Percentiles rank a stretch among this genome's conserved stretches.
These are phyloP conservation scores for Diplodus sargus DNA, from an alignment of 2,797 vertebrate species.

Conservation along the genomic window DNA sequence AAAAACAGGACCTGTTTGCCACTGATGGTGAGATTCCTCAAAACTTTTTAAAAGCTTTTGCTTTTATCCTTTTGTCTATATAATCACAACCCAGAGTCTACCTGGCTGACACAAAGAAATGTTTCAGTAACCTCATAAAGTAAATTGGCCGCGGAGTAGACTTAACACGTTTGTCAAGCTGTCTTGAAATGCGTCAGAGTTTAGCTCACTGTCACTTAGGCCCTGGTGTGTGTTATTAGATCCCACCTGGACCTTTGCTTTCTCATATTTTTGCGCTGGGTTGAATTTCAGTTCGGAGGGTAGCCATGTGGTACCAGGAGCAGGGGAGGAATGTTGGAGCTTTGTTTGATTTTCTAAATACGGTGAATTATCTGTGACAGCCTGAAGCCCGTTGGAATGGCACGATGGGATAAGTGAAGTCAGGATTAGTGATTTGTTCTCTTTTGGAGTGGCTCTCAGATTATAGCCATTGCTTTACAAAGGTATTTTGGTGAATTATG, in stretches of 20 bases:
- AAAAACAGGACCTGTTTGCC: conserved; percentile 50
- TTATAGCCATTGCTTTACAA: conserved; percentile 60
- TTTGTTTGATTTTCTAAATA: conserved; percentile 80
- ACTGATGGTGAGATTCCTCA: conserved; percentile 74
- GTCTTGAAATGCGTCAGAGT: conserved; percentile 28
- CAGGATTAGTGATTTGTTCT: conserved; percentile 73
- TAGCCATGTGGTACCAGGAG: conserved; percentile 78
- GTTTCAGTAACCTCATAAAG: conserved; percentile 22
- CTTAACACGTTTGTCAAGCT: conserved; percentile 37
- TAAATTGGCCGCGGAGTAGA: conserved; percentile 33
- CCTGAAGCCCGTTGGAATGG: conserved; percentile 77
- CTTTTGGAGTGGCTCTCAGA: conserved; percentile 59
- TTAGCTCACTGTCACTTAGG: conserved; percentile 33
- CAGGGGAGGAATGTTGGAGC: conserved; percentile 79
- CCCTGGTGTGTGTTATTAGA: conserved; percentile 28
- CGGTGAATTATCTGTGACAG: conserved; percentile 84
- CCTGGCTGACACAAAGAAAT: conserved; percentile 1
- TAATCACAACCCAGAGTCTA: not conserved
- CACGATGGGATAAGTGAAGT: conserved; percentile 79
- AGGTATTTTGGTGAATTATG: conserved; percentile 46
- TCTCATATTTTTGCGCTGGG: conserved; percentile 35
- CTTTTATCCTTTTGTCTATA: not conserved
- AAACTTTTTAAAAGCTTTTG: conserved; percentile 6
- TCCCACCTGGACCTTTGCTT: conserved; percentile 45
- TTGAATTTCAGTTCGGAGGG: conserved; percentile 52